These are phyloP conservation scores for Suricata suricatta DNA, from an alignment of 2,113 vertebrate genomes.

Conservation along the genomic window DNA sequence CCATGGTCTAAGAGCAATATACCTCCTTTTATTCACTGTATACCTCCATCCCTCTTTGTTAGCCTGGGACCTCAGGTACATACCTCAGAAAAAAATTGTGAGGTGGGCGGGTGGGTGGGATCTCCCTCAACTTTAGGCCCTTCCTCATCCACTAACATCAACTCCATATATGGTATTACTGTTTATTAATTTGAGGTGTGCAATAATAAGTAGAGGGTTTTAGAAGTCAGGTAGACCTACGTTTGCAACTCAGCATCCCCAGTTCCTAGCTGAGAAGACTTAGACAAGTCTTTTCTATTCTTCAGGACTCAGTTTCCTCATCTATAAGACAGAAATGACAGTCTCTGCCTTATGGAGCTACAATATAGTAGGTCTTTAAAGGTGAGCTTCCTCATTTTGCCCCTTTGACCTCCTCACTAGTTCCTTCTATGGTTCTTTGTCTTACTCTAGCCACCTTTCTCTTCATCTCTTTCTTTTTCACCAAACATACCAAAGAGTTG, in stretches of 20 bases:
- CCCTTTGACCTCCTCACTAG: constrained; percentile 8
- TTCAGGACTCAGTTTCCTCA: constrained; percentile 36
- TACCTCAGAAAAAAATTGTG: constrained; percentile 57
- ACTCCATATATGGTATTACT: not conserved
- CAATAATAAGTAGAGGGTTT: constrained; percentile 5
- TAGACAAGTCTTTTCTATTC: not conserved
- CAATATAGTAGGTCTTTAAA: not conserved
- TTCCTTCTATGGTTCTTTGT: not conserved
- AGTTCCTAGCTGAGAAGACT: not conserved
- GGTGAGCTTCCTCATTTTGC: not conserved
- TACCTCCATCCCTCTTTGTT: constrained; percentile 27
- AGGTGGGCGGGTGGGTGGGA: constrained; percentile 44
- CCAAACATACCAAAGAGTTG: not conserved
- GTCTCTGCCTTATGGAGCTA: not conserved
- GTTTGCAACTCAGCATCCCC: not conserved
- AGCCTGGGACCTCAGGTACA: not conserved
- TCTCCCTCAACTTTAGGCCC: constrained; percentile 30
- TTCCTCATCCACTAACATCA: not conserved
- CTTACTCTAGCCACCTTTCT: not conserved
- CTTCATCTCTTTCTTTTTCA: not conserved
- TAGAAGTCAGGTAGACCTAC: not conserved
- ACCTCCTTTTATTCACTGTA: constrained; percentile 27
- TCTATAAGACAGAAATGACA: not conserved
- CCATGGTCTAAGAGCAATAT: not conserved
- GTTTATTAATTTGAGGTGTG: not conserved